These are phyloP conservation scores for Agriopis marginaria DNA, from an alignment of 2,888 invertebrate species.

Conservation along the genomic window DNA sequence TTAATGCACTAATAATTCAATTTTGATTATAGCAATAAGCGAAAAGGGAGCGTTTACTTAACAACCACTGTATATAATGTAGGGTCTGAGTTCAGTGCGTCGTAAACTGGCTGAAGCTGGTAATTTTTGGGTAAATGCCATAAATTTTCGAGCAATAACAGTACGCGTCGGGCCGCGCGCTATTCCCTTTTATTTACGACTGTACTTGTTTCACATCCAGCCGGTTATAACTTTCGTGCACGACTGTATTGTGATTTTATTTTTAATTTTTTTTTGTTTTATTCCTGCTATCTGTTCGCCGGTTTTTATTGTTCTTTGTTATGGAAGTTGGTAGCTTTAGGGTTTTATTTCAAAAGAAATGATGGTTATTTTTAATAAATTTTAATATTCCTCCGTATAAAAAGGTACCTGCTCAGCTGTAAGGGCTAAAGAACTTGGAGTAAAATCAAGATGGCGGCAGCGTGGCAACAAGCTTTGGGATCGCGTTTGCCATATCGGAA, in stretches of 20 bases:
- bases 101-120: slow-evolving; percentile 72
- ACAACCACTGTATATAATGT: slow-evolving; percentile 50
- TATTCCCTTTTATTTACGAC: slow-evolving; percentile 84
- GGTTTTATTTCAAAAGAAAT: slow-evolving; percentile 45
- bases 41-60: slow-evolving; percentile 50
- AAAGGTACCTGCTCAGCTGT: slow-evolving; percentile 17
- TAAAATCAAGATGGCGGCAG: slow-evolving; percentile 29
- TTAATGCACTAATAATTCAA: slow-evolving; percentile 49
- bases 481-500: slow-evolving; percentile 21
- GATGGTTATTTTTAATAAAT: slow-evolving; percentile 39
- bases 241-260: slow-evolving; percentile 79
- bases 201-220: slow-evolving; percentile 83
- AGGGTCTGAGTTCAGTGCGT: slow-evolving; percentile 62
- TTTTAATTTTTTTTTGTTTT: slow-evolving; percentile 66
- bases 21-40: slow-evolving; percentile 50
- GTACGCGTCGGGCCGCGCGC: slow-evolving; percentile 76
- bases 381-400: slow-evolving; percentile 18
- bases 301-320: slow-evolving; percentile 77
- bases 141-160: slow-evolving; percentile 79
- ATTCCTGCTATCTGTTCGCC: slow-evolving; percentile 63
- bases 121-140: slow-evolving; percentile 79
- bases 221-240: slow-evolving; percentile 77
- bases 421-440: slow-evolving; percentile 12
- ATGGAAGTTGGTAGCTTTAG: slow-evolving; percentile 60
- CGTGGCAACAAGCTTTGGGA: slow-evolving; percentile 18